phyloP scores from a whole-genome alignment of 2,888 invertebrate genomes.

The Siphlonurus alternatus region DNA sequence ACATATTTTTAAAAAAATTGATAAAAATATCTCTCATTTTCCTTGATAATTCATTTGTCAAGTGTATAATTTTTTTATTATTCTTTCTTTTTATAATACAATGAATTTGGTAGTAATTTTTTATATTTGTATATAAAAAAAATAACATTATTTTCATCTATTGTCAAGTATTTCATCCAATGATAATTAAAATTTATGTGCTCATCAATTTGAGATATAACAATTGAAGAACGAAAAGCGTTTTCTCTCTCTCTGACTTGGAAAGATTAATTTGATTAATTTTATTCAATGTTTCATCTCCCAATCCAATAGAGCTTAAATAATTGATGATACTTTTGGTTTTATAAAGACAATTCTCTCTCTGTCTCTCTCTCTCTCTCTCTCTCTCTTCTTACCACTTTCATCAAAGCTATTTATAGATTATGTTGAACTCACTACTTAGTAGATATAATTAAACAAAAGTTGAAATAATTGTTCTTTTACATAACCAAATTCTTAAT shows the following conservation, averaged over 20 bases:
- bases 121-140: no score
- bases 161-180: no score
- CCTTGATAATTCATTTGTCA: neutral
- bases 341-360: neutral
- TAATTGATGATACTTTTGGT: neutral
- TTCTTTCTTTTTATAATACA: no score
- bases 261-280: no score
- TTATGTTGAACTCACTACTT: no score
- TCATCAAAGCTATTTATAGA: no score
- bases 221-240: neutral
- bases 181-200: constrained; percentile 2
- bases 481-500: no score
- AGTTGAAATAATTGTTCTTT: no score
- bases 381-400: neutral
- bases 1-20: neutral
- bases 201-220: neutral
- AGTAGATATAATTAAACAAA: no score
- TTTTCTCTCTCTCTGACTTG: no score
- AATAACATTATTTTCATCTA: no score
- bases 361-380: neutral
- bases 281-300: neutral
- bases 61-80: neutral
- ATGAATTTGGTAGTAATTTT: no score
- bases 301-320: neutral
- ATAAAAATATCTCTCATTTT: neutral